Percentiles rank a stretch among this genome's conserved stretches.
Evolutionary conservation across 37 sponge, comb jelly and placozoan genomes (phyloP).

Genomic region (Lycopodina hypogea): DNA sequence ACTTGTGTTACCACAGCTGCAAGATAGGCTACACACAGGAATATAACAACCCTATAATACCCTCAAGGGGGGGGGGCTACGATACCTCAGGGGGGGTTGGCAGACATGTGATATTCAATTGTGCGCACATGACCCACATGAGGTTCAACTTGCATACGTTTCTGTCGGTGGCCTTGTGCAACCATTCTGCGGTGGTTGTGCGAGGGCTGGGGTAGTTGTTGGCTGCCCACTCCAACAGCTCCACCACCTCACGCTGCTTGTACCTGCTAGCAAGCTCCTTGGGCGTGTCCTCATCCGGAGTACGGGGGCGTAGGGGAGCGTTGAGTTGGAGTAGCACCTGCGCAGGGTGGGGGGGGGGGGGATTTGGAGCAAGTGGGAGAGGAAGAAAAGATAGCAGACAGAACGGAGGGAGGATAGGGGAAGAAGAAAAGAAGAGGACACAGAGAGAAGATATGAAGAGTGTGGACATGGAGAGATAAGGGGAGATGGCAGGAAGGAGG

Average conservation of each 20-base stretch:
- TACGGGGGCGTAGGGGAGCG: constrained; percentile 85
- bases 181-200: constrained; percentile 59
- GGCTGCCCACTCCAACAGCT: constrained; percentile 66
- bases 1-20: too few species aligned
- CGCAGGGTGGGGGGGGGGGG: background rate
- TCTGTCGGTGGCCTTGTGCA: constrained; percentile 70
- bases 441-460: too few species aligned
- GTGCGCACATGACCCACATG: too few species aligned
- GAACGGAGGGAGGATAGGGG: constrained; percentile 17
- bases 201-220: constrained; percentile 61
- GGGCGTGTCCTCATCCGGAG: constrained; percentile 86
- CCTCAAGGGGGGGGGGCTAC: too few species aligned
- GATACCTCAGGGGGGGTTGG: too few species aligned
- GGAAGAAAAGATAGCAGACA: background rate
- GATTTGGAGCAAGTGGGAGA: background rate
- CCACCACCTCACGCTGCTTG: constrained; percentile 55
- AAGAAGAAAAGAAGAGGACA: background rate
- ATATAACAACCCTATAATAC: too few species aligned
- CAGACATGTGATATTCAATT: too few species aligned
- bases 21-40: too few species aligned
- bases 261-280: constrained; percentile 75
- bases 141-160: constrained; percentile 54
- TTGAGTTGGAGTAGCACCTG: constrained; percentile 52
- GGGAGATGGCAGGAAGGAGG: background rate
- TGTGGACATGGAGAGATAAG: background rate